Evolutionary conservation across 2,797 vertebrate genomes (phyloP), one percentile per base, ranked within the genome.

Genomic region (Serranus cabrilla): DNA sequence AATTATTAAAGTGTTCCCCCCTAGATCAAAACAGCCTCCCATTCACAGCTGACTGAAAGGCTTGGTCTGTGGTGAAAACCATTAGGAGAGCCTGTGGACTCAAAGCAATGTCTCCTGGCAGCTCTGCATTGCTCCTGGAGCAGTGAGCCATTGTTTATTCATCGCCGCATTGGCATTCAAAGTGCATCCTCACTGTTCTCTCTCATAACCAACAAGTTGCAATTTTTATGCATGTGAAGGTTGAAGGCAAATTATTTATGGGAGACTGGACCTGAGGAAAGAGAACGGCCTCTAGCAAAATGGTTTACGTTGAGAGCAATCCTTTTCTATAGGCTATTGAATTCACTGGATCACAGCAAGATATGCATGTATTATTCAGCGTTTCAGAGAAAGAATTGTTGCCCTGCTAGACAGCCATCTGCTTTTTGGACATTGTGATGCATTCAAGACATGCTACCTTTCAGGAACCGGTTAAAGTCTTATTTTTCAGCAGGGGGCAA

Each of bases 151-250:
- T 94, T 94, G 92, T 94, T 93, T 94, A 94, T 95, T 95, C 93
- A 94, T 94, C 70, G 81, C 58, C 80, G 50, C 90, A 95, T 95
- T 94, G 93, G 91, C 91, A 95, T 95, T 95, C 93, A 91, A 89
- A 91, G 84, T 84, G 92, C 88, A 90, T 87, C 89, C 88, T 89
- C 90, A 88, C 91, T 89, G 89, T 92, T 90, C 89, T 87, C 87
- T 92, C 91, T 93, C 91, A 93, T 94, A 93, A 94, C 89, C 92
- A 94, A 92, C 91, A 93, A 93, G 91, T 94, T 94, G 93, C 92
- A 90, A 93, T 94, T 95, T 94, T 93, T 91, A 94, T 94, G 91
- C 92, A 92, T 89, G 89, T 92, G 92, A 93, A 93, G 92, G 91
- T 86, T 91, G 93, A 93, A 93, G 87, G 88, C 87, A 94, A 93